These are phyloP conservation scores for Drosophila grimshawi DNA, from an alignment of 1,140 invertebrate species.

Conservation along the genomic window DNA sequence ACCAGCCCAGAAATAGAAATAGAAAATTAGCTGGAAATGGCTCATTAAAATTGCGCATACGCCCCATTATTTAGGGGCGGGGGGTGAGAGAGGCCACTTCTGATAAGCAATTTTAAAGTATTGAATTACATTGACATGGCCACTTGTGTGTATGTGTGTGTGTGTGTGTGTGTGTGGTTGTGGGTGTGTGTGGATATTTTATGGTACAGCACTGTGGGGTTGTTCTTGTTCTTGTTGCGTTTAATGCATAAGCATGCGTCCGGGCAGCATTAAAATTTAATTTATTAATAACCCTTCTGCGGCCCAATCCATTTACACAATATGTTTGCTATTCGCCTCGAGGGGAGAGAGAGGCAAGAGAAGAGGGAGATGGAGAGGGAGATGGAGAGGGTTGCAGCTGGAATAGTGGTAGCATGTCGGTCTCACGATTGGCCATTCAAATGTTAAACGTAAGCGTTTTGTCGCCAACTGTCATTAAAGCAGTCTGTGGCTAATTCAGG, in stretches of 20 bases:
- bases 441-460: constrained; percentile 51
- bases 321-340: constrained; percentile 26
- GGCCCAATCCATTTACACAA: constrained; percentile 44
- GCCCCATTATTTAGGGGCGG: constrained; percentile 18
- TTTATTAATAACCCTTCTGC: constrained; percentile 77
- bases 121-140: constrained; percentile 46
- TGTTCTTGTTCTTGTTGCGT: not conserved
- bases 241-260: constrained; percentile 21
- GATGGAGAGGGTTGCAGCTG: not conserved
- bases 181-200: constrained; percentile 9
- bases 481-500: constrained; percentile 59
- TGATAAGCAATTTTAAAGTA: constrained; percentile 52
- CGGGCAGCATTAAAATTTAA: constrained; percentile 61
- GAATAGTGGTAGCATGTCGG: not conserved
- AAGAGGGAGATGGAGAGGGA: not conserved
- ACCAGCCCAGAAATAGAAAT: constrained; percentile 1
- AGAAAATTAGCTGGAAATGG: constrained; percentile 36
- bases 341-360: not conserved
- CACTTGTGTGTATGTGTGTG: constrained; percentile 13
- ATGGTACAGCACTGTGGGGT: not conserved
- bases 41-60: constrained; percentile 47
- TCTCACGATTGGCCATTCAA: constrained; percentile 28
- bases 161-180: constrained; percentile 1
- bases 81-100: not conserved
- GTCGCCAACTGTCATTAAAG: constrained; percentile 64